Conservation (phyloP, 2,888 invertebrate genomes). For the Leptopilina drosophilae region DNA sequence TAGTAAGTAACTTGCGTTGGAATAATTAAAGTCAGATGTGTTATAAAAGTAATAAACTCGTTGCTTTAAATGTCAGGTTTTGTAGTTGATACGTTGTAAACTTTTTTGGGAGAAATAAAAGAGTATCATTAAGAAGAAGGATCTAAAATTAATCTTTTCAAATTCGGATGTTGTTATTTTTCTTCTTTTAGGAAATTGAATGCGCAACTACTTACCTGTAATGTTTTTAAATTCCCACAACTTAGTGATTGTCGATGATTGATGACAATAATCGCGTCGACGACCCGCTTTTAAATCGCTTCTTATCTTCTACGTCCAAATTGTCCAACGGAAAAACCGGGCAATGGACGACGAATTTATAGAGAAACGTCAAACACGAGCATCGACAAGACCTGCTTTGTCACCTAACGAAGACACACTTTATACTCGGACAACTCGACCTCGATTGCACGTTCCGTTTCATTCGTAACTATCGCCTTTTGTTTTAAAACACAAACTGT, state of each 20-base stretch:
- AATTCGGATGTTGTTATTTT: too few relatives aligned
- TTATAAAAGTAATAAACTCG: background rate
- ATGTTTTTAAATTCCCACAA: conserved; percentile 14
- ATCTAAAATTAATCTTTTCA: too few relatives aligned
- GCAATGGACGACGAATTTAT: conserved; percentile 24
- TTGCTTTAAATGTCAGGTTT: too few relatives aligned
- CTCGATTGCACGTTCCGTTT: conserved; percentile 26
- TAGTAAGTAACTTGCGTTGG: background rate
- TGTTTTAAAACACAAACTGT: background rate
- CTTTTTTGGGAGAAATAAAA: too few relatives aligned
- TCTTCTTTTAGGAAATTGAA: background rate
- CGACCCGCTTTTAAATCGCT: conserved; percentile 5
- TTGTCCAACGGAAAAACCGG: conserved; percentile 18
- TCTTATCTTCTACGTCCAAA: conserved; percentile 13
- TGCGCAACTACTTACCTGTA: conserved; percentile 31
- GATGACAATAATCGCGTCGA: conserved; percentile 5
- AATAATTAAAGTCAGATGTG: background rate
- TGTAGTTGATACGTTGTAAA: too few relatives aligned
- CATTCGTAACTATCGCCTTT: conserved; percentile 31
- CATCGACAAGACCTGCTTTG: conserved; percentile 35
- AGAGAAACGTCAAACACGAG: conserved; percentile 37
- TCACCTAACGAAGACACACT: conserved; percentile 37
- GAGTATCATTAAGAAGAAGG: too few relatives aligned
- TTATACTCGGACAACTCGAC: conserved; percentile 32
- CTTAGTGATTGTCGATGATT: conserved; percentile 21